Conservation (phyloP, 2,113 vertebrate genomes). For the Phocoena sinus region DNA sequence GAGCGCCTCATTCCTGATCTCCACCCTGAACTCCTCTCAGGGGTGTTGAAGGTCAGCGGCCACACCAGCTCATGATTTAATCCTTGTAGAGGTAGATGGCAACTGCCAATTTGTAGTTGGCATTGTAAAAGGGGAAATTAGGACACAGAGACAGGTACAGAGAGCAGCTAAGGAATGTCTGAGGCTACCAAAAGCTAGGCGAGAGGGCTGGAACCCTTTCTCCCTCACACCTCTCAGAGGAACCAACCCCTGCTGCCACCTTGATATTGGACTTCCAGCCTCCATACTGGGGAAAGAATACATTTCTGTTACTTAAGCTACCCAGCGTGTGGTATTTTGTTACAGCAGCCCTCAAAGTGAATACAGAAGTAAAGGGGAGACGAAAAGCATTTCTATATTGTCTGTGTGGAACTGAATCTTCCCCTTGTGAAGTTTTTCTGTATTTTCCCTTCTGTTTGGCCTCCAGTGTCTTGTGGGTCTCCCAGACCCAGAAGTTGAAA, state of each 20-base stretch:
- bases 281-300: not conserved
- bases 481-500: not conserved
- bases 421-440: not conserved
- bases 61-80: not conserved
- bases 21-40: not conserved
- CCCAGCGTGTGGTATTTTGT: fast-evolving
- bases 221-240: not conserved
- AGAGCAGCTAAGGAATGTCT: not conserved
- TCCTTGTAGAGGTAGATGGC: not conserved
- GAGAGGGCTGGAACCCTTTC: not conserved
- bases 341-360: not conserved
- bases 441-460: not conserved
- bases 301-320: not conserved
- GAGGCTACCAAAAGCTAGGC: not conserved
- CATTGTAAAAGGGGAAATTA: not conserved
- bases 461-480: not conserved
- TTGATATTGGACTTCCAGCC: not conserved
- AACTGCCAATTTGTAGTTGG: not conserved
- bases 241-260: not conserved
- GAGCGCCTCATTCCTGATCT: not conserved
- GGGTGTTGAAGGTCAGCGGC: not conserved
- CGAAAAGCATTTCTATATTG: not conserved
- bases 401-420: not conserved
- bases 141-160: not conserved
- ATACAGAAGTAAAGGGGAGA: not conserved